Base-by-base conservation (phyloP, 2,888 invertebrate species). In the Chrysolina oricalcia region DNA sequence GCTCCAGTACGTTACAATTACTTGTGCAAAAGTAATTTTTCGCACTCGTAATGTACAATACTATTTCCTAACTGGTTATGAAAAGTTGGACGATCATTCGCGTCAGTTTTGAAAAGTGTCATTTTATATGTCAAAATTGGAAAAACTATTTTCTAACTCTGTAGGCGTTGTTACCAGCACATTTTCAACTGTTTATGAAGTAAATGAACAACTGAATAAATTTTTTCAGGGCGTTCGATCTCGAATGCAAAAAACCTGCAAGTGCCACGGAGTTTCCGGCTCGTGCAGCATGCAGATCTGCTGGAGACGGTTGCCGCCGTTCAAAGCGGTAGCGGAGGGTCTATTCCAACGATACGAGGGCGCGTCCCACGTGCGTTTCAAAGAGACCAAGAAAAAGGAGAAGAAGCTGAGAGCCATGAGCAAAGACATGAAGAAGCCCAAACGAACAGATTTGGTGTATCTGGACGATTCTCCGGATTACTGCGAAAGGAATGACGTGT, bases 211-310 rank as follows among this genome's bases (percentile, higher is more conserved):
- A 35, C 3, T 35, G 4, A 35, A 35, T 27, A 3, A 5, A 27
- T 35, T 35, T 35, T 63, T 83, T 63, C 79, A 93, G 93, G 93
- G 93, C 17, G 93, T 94, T 40, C 91, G 94, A 71, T 92, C 94
- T 23, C 91, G 94, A 76, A 95, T 97, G 95, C 94, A 96, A 86
- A 92, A 95, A 56, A 93, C 96, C 21, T 97, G 97, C 91, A 97
- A 97, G 87, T 97, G 97, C 85, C 97, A 97, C 88, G 97, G 97
- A 27, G 96, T 97, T 91, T 97, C 97, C 0, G 97, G 97, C 0
- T 97, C 97, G 3, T 97, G 97, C 89, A 96, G 96, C 56, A 93
- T 96, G 80, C 92, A 95, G 65, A 96, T 97, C 9, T 97, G 97
- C 88, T 97, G 97, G 97, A 91, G 96, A 80, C 93, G 94, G 76